These are phyloP conservation scores for Hirudinaria manillensis DNA, from an alignment of 2,888 invertebrate genomes.

Conservation along the genomic window DNA sequence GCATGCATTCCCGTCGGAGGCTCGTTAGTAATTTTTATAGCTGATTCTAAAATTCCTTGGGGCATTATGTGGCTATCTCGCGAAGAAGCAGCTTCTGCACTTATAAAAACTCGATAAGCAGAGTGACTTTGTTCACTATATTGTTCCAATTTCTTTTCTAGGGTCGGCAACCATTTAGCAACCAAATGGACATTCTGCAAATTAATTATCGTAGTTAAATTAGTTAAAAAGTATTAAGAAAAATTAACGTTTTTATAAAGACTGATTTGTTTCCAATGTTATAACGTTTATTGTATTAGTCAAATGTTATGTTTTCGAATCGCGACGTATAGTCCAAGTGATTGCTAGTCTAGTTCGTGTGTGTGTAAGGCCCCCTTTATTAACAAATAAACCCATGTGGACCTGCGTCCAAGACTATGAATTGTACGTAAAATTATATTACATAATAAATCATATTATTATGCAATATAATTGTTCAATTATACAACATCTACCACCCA, in stretches of 20 bases:
- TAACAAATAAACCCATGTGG: too few relatives aligned
- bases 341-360: too few relatives aligned
- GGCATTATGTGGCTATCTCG: constrained; percentile 85
- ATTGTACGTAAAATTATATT: too few relatives aligned
- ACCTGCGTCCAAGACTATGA: too few relatives aligned
- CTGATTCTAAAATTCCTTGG: constrained; percentile 85
- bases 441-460: too few relatives aligned
- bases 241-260: background rate
- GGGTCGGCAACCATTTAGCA: constrained; percentile 79
- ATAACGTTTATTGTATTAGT: background rate
- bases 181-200: constrained; percentile 87
- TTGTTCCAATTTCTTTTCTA: constrained; percentile 85
- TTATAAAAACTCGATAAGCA: constrained; percentile 81
- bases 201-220: too few relatives aligned
- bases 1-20: constrained; percentile 95
- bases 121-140: constrained; percentile 73
- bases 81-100: constrained; percentile 85
- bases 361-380: too few relatives aligned
- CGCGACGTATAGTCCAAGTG: too few relatives aligned
- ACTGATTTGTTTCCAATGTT: background rate
- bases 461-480: too few relatives aligned
- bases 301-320: too few relatives aligned
- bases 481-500: too few relatives aligned
- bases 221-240: background rate
- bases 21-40: constrained; percentile 94